A percentile compares a stretch with the other conserved stretches of the same genome.
phyloP scores from a whole-genome alignment of 2,797 vertebrate genomes.

The Phalloptychus januarius region DNA sequence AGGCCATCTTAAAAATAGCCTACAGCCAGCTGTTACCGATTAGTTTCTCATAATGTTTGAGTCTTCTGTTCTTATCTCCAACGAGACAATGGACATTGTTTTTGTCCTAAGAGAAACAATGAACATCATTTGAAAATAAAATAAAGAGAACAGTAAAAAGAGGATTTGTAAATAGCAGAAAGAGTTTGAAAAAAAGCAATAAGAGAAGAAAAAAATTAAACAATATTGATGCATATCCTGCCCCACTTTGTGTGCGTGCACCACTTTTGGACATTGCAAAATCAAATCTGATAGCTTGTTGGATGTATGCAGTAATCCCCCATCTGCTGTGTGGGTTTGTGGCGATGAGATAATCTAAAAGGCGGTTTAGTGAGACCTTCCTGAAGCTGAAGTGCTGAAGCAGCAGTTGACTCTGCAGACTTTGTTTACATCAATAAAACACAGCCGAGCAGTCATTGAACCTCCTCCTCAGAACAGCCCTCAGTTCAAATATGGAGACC shows the following conservation, averaged over 20 bases:
- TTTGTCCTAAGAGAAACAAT: slow-evolving; percentile 18
- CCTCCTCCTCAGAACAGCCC: slow-evolving; percentile 32
- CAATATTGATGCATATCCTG: slow-evolving; percentile 35
- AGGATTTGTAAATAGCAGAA: slow-evolving; percentile 18
- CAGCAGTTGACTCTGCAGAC: slow-evolving; percentile 47
- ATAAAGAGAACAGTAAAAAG: slow-evolving; percentile 34
- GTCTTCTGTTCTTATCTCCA: slow-evolving; percentile 18
- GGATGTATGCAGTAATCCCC: slow-evolving; percentile 34
- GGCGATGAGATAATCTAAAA: slow-evolving; percentile 45
- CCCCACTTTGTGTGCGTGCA: slow-evolving; percentile 25
- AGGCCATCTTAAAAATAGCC: slow-evolving; percentile 1
- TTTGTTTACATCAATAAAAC: slow-evolving; percentile 63
- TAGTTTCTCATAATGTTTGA: slow-evolving; percentile 30
- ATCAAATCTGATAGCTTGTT: slow-evolving; percentile 27
- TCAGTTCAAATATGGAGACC: slow-evolving; percentile 51
- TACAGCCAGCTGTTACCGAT: slow-evolving; percentile 21
- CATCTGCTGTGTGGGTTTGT: slow-evolving; percentile 19
- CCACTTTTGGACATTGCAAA: slow-evolving; percentile 22
- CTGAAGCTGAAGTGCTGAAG: slow-evolving; percentile 55
- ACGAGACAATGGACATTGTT: slow-evolving; percentile 28
- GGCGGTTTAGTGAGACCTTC: slow-evolving; percentile 19
- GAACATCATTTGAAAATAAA: slow-evolving; percentile 32
- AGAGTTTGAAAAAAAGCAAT: slow-evolving; percentile 18
- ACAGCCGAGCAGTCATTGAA: slow-evolving; percentile 46
- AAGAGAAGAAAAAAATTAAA: slow-evolving; percentile 8